Base-by-base conservation (phyloP, 2,113 vertebrate genomes). In the Morone chrysops region DNA sequence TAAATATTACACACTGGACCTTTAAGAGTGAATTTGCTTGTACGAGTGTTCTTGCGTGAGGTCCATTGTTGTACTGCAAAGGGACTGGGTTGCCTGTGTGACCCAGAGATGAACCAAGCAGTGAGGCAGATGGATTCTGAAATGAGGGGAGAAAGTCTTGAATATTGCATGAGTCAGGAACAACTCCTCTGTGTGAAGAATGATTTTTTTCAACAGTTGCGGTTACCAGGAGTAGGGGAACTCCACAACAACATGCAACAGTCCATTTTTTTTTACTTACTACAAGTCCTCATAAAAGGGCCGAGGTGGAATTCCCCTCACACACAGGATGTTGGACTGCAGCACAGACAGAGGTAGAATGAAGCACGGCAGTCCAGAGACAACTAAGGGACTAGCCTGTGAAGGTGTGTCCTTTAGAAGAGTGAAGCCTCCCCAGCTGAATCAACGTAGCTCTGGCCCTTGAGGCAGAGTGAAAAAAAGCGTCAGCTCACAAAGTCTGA, bases 301-400 rank as follows among this genome's bases (percentile, higher is more conserved):
- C 10, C 9, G 74, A 22, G 11, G 22, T 86, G 91, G 89, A 90
- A 91, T 78, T 90, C 84, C 87, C 89, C 86, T 43, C 50, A 25
- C 76, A 61, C 79, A 17, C 80, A 87, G 71, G 75, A 84, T 68
- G 87, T 79, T 78, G 74, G 63, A 38, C 50, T 62, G 72, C 59
- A 61, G 57, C 6, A 72, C 70, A 18, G 48, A 50, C 68, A 56
- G 56, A 0, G 38, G 53, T 53, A 50, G 70, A 76, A 38, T 56
- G 8, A 56, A 65, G 73, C 66, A 18, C 75, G 57, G 82, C 75
- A 17, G 59, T 25, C 22, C 56, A 51, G 45, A 54, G 51, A 68
- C 22, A 6, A 86, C 56, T 57, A 22, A 50, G 69, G 22, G 14
- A 77, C 63, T 54, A 14, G 54, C n/a, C 22, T 4, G 11, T 66